Evolutionary conservation across 1,140 invertebrate species (phyloP), one percentile per base, ranked within the genome.

Genomic region (Papilio polytes): DNA sequence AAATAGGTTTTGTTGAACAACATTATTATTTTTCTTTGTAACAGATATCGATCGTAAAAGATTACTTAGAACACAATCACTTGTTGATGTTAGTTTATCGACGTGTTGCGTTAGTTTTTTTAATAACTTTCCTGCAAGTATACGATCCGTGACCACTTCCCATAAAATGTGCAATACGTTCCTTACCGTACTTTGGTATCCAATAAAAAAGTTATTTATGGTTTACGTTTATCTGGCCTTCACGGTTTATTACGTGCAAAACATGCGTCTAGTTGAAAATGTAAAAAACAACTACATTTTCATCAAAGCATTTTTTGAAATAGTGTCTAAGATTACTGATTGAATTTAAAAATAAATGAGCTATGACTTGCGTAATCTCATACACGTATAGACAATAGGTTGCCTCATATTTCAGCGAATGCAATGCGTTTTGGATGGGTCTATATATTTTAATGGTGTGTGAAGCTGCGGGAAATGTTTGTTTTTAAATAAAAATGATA

Each of bases 11-110:
- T 0, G n/a, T 59, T 20, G 20, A 1, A 41, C 36, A 41, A 41
- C 13, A 48, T 53, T 53, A 7, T 31, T 66, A 12, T 70, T 31
- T 15, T 70, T 31, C 12, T 15, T 31, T 20, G 31, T 31, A 70
- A 70, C 12, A 31, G 31, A 7, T 31, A 70, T 70, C 20, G 22
- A 22, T 26, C 26, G 63, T 70, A 70, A 70, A 70, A 70, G 63
- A 70, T 70, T 70, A 70, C 26, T 70, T 2, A 12, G 63, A 76
- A 66, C 13, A 26, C 36, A 76, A 81, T 81, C 36, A 70, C 22
- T 77, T 66, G 66, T 76, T 70, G 80, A 66, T 70, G 53, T 46
- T 48, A 70, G 63, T 59, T 59, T 76, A 80, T 70, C 63, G 63
- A 31, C 26, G 13, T 31, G 63, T 70, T 22, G 22, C 63, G 63